Evolutionary conservation across 2,888 invertebrate species (phyloP).

Genomic region (Antheraea assamensis): DNA sequence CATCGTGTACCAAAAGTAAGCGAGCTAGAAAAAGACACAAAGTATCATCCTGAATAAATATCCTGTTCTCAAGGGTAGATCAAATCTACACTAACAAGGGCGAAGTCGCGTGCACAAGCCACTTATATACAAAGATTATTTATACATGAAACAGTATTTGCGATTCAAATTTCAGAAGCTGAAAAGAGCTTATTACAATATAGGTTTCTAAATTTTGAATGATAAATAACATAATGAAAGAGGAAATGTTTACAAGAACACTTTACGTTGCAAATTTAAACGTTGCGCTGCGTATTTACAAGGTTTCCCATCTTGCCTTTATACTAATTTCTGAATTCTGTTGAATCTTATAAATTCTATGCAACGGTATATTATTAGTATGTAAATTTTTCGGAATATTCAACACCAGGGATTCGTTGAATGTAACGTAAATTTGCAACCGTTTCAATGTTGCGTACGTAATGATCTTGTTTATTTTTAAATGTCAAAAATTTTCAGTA

Average conservation of each 20-base stretch:
- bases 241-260: not conserved
- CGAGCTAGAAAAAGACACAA: too few relatives aligned
- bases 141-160: not conserved
- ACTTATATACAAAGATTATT: not conserved
- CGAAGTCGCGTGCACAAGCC: too few relatives aligned
- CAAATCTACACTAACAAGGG: too few relatives aligned
- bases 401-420: slow-evolving; percentile 18
- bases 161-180: not conserved
- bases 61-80: too few relatives aligned
- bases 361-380: slow-evolving; percentile 34
- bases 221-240: not conserved
- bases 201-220: not conserved
- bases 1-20: too few relatives aligned
- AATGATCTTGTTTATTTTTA: not conserved
- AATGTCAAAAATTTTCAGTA: not conserved
- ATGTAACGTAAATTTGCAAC: slow-evolving; percentile 16
- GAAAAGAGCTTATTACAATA: not conserved
- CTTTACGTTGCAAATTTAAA: slow-evolving; percentile 1
- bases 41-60: too few relatives aligned
- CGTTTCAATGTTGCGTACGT: not conserved
- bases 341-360: slow-evolving; percentile 34
- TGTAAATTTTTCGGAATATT: slow-evolving; percentile 30
- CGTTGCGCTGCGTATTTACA: slow-evolving; percentile 40
- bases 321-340: slow-evolving; percentile 46
- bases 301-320: slow-evolving; percentile 38